Percentiles rank a stretch among this genome's conserved stretches.
Evolutionary conservation across 1,140 invertebrate genomes (phyloP).

Genomic region (Araneus ventricosus): DNA sequence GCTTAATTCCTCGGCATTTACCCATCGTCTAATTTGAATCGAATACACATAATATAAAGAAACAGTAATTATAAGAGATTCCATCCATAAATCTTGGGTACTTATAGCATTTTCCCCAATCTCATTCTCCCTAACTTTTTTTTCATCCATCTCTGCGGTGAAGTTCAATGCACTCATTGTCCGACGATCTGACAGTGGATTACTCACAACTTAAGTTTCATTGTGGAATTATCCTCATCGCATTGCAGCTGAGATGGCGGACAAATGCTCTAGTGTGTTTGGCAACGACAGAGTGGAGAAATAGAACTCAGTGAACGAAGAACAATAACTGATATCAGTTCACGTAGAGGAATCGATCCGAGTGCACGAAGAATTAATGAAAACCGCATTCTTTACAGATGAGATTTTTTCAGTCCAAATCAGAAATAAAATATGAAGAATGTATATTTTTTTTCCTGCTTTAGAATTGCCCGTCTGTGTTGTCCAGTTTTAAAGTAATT

Average conservation of each 20-base stretch:
- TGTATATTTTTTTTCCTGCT: too few species aligned
- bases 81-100: constrained; percentile 5
- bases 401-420: not conserved
- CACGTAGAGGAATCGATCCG: not conserved
- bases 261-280: constrained; percentile 1
- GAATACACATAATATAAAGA: not conserved
- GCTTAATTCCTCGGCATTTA: not conserved
- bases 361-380: not conserved
- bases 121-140: not conserved
- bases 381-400: not conserved
- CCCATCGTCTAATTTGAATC: not conserved
- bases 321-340: not conserved
- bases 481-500: too few species aligned
- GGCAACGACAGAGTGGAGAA: not conserved
- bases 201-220: constrained; percentile 56
- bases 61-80: constrained; percentile 18
- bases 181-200: constrained; percentile 35
- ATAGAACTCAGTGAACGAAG: not conserved
- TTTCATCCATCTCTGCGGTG: not conserved
- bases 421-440: too few species aligned
- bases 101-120: not conserved
- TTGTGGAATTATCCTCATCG: constrained; percentile 34
- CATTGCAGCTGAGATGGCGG: not conserved
- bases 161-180: constrained; percentile 60
- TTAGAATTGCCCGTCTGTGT: too few species aligned